Percentiles rank a stretch among this genome's conserved stretches.
Conservation (phyloP, 2,888 invertebrate species). For the Noctua fimbriata region DNA sequence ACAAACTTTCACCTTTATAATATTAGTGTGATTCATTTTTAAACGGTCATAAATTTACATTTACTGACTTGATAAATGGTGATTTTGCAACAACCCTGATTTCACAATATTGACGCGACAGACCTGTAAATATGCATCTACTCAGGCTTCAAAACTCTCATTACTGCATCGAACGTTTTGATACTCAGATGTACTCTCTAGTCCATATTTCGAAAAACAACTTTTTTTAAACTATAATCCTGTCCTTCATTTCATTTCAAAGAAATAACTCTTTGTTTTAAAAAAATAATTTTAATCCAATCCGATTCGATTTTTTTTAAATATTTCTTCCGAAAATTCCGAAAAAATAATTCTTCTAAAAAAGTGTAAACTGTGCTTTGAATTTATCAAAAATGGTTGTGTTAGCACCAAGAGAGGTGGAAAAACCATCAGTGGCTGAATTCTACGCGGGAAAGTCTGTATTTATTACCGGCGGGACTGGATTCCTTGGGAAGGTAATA, state of each 20-base stretch:
- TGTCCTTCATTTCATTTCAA: neutral
- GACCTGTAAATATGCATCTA: conserved; percentile 16
- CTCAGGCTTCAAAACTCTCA: conserved; percentile 16
- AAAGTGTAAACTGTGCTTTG: neutral
- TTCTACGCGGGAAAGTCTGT: conserved; percentile 91
- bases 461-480: conserved; percentile 94
- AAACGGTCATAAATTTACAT: neutral
- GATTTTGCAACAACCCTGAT: neutral
- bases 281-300: neutral
- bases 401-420: neutral
- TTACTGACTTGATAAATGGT: neutral
- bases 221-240: neutral
- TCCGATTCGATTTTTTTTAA: neutral
- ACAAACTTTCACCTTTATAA: no score
- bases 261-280: no score
- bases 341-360: neutral
- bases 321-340: neutral
- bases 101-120: neutral
- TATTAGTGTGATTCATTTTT: neutral
- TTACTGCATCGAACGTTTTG: conserved; percentile 6
- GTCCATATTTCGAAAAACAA: neutral
- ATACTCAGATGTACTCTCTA: conserved; percentile 7
- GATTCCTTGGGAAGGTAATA: conserved; percentile 94
- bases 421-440: conserved; percentile 74
- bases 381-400: conserved; percentile 41